These are phyloP conservation scores for Trypoxylon attenuatum DNA, from an alignment of 2,888 invertebrate genomes.

Conservation along the genomic window DNA sequence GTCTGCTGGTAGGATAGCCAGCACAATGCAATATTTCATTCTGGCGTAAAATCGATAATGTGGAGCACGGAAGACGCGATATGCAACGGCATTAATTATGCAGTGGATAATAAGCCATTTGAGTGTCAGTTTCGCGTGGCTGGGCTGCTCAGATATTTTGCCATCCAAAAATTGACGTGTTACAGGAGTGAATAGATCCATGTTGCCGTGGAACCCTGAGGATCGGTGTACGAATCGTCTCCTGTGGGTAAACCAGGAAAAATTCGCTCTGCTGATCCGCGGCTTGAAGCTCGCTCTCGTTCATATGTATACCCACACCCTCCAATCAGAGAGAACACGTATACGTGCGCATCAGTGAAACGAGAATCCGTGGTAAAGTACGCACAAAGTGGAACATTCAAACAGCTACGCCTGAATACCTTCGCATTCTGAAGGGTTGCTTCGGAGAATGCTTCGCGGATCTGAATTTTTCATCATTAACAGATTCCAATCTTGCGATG, in stretches of 20 bases:
- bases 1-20: neutral
- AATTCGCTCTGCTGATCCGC: neutral
- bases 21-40: neutral
- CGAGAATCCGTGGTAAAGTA: too few relatives aligned
- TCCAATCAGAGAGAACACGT: too few relatives aligned
- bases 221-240: neutral
- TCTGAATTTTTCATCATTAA: too few relatives aligned
- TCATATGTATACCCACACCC: too few relatives aligned
- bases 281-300: too few relatives aligned
- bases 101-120: neutral
- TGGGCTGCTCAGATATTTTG: neutral
- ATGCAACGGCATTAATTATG: neutral
- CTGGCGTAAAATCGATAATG: neutral
- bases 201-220: too few relatives aligned
- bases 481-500: too few relatives aligned
- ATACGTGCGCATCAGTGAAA: too few relatives aligned
- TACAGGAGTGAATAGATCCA: neutral
- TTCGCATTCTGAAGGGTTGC: too few relatives aligned
- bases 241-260: neutral
- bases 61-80: neutral
- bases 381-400: too few relatives aligned
- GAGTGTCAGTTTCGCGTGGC: neutral
- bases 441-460: too few relatives aligned
- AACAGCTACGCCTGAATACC: too few relatives aligned
- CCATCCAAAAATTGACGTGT: neutral